These are phyloP conservation scores for Shargacucullia verbasci DNA, from an alignment of 2,888 invertebrate species.

Conservation along the genomic window DNA sequence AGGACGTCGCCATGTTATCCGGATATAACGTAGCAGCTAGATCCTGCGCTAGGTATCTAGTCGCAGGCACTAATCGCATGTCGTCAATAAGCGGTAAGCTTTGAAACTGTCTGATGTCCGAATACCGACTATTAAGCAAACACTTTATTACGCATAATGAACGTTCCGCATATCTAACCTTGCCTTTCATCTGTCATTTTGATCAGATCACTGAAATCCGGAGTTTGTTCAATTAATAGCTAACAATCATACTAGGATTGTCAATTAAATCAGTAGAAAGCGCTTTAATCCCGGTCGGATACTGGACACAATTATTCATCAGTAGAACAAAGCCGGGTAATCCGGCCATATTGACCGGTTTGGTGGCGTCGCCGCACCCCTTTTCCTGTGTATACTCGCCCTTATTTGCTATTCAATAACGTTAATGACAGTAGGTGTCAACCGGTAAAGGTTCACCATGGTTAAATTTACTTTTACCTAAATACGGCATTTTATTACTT, in stretches of 20 bases:
- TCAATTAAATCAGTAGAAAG: slow-evolving; percentile 87
- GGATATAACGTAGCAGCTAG: slow-evolving; percentile 54
- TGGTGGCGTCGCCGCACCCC: slow-evolving; percentile 64
- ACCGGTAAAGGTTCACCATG: slow-evolving; percentile 43
- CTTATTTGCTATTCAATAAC: slow-evolving; percentile 76
- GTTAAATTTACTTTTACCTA: slow-evolving; percentile 41
- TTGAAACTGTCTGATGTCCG: slow-evolving; percentile 42
- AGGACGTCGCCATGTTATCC: slow-evolving; percentile 67
- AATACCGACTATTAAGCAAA: slow-evolving; percentile 24
- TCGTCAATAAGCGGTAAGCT: slow-evolving; percentile 50
- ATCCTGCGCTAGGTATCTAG: slow-evolving; percentile 48
- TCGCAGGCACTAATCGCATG: slow-evolving; percentile 43
- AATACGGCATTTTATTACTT: slow-evolving; percentile 28
- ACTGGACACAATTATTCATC: slow-evolving; percentile 87
- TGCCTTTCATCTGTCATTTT: slow-evolving; percentile 49
- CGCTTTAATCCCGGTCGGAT: slow-evolving; percentile 83
- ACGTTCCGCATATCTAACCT: slow-evolving; percentile 23
- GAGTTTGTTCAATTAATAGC: slow-evolving; percentile 80
- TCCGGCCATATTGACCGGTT: slow-evolving; percentile 83
- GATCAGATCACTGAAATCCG: slow-evolving; percentile 68
- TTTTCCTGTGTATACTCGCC: slow-evolving; percentile 59
- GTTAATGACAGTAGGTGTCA: slow-evolving; percentile 64
- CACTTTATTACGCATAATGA: slow-evolving; percentile 16
- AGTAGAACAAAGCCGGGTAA: slow-evolving; percentile 83
- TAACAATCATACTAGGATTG: slow-evolving; percentile 83